Conservation (phyloP, 2,888 invertebrate genomes). For the Mantis religiosa region DNA sequence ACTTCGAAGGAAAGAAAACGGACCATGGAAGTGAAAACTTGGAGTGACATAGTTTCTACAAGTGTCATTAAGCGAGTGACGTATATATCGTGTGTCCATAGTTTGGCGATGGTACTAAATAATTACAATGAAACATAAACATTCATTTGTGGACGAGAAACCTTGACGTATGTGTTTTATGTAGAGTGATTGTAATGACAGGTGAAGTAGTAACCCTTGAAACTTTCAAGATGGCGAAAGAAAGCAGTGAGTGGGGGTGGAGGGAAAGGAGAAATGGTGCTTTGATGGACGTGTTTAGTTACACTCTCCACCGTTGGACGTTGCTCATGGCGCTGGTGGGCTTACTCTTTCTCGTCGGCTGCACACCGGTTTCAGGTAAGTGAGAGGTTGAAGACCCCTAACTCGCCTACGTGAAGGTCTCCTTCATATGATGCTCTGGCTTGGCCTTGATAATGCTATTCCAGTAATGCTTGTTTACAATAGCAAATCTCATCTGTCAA, state of each 20-base stretch:
- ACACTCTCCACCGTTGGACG: conserved; percentile 5
- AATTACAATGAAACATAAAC: neutral
- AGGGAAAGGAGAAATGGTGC: neutral
- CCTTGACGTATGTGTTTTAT: neutral
- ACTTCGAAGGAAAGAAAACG: neutral
- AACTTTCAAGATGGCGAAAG: neutral
- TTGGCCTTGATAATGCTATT: neutral
- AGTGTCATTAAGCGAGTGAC: neutral
- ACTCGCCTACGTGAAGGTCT: neutral
- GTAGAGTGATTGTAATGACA: neutral
- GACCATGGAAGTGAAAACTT: neutral
- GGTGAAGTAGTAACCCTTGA: neutral
- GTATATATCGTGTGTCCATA: neutral
- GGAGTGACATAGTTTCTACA: neutral
- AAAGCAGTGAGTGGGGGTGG: neutral
- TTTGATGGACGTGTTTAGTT: conserved; percentile 1
- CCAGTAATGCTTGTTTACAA: too few relatives aligned
- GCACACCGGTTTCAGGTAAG: neutral
- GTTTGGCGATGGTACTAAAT: neutral
- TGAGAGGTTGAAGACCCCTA: neutral
- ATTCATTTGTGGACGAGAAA: neutral
- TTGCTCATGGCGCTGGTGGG: conserved; percentile 13
- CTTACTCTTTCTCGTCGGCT: neutral
- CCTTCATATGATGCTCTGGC: neutral
- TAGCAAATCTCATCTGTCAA: too few relatives aligned